Evolutionary conservation across 2,113 vertebrate genomes (phyloP).

Genomic region (Psilopsiagon aymara): DNA sequence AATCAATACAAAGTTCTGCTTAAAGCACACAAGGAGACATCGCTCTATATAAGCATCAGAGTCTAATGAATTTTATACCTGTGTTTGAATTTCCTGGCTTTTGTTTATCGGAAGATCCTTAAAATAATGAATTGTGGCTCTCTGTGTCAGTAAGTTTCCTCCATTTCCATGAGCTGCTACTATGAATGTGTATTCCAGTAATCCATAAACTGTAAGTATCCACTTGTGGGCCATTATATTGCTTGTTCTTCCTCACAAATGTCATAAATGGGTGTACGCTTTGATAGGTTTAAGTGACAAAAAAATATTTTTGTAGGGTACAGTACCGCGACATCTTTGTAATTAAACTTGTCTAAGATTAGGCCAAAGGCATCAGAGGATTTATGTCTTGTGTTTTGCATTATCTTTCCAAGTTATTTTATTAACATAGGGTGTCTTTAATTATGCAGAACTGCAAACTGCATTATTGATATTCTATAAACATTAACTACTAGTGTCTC

Average conservation of each 20-base stretch:
- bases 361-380: constrained; percentile 69
- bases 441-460: constrained; percentile 78
- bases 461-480: constrained; percentile 80
- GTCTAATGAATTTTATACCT: background rate
- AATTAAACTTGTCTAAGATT: constrained; percentile 76
- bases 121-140: constrained; percentile 48
- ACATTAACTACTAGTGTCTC: constrained; percentile 72
- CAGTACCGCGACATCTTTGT: constrained; percentile 32
- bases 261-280: constrained; percentile 47
- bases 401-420: constrained; percentile 72
- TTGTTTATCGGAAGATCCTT: constrained; percentile 21
- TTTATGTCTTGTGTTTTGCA: constrained; percentile 60
- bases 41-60: background rate
- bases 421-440: constrained; percentile 78
- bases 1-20: background rate
- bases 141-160: constrained; percentile 21
- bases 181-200: constrained; percentile 50
- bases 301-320: constrained; percentile 63
- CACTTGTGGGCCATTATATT: constrained; percentile 63
- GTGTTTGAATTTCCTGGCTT: background rate
- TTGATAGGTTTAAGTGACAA: constrained; percentile 69
- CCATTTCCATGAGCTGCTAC: constrained; percentile 47
- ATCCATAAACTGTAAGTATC: constrained; percentile 46
- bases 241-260: constrained; percentile 69
- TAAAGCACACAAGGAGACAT: background rate